Percentiles rank a stretch among this genome's conserved stretches.
phyloP scores from a whole-genome alignment of 2,113 vertebrate species.

The Lutjanus erythropterus region DNA sequence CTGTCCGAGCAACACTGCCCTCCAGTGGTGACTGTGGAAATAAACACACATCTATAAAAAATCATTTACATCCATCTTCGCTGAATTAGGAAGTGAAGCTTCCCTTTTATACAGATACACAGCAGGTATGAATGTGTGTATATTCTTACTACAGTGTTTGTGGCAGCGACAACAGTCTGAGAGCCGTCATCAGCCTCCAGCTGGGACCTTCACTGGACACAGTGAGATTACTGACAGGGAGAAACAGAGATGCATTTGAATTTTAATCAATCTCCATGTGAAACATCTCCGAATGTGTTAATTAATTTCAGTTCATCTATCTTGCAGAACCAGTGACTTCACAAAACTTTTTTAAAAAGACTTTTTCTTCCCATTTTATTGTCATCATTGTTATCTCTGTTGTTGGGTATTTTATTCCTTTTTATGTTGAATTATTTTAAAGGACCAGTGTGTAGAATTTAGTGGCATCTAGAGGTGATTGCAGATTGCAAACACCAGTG shows the following conservation, averaged over 20 bases:
- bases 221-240: conserved; percentile 87
- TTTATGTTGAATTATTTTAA: too few species aligned
- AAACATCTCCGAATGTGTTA: not conserved
- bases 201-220: conserved; percentile 89
- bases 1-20: conserved; percentile 88
- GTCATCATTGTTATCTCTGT: too few species aligned
- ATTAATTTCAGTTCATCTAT: too few species aligned
- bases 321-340: not conserved
- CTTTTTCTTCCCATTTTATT: too few species aligned
- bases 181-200: conserved; percentile 91
- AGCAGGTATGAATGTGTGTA: conserved; percentile 2
- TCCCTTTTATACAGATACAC: not conserved
- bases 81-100: not conserved
- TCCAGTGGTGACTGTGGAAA: conserved; percentile 88
- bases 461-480: too few species aligned
- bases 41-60: conserved; percentile 14
- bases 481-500: too few species aligned
- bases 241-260: not conserved
- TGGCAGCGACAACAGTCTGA: conserved; percentile 88
- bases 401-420: too few species aligned
- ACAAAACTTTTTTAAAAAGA: too few species aligned
- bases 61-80: not conserved
- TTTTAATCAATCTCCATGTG: too few species aligned
- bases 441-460: too few species aligned
- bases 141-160: conserved; percentile 88